These are phyloP conservation scores for Pharmacophagus antenor DNA, from an alignment of 2,888 invertebrate genomes.

Conservation along the genomic window DNA sequence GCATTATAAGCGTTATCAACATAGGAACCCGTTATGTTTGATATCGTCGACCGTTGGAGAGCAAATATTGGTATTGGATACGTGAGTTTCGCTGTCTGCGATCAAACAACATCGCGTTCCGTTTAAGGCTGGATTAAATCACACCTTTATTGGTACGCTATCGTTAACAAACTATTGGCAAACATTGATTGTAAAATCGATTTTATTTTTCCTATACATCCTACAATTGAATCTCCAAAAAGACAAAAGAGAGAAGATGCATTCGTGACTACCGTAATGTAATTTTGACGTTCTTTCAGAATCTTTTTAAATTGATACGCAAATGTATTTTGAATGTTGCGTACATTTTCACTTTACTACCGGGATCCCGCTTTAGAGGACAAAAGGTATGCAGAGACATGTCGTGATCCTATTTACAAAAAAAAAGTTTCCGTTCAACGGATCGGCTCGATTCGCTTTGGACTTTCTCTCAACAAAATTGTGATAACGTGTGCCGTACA, in stretches of 20 bases:
- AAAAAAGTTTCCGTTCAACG: conserved; percentile 37
- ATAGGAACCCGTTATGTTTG: conserved; percentile 28
- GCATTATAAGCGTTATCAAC: conserved; percentile 26
- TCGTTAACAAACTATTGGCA: not conserved
- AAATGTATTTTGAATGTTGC: not conserved
- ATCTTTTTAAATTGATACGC: not conserved
- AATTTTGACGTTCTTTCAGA: not conserved
- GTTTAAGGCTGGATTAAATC: conserved; percentile 12
- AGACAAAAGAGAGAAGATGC: not conserved
- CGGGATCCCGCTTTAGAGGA: not conserved
- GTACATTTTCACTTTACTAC: not conserved
- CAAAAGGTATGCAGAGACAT: not conserved
- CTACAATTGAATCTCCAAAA: not conserved
- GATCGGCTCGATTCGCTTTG: conserved; percentile 46
- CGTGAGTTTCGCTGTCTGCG: conserved; percentile 20
- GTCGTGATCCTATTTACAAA: conserved; percentile 21
- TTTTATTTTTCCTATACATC: not conserved
- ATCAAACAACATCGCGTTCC: conserved; percentile 28
- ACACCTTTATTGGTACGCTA: conserved; percentile 10
- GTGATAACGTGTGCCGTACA: conserved; percentile 69
- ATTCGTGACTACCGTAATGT: too few species aligned
- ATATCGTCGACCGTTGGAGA: conserved; percentile 24
- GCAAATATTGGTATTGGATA: conserved; percentile 26
- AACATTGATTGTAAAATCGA: not conserved
- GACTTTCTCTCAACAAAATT: conserved; percentile 68